phyloP scores from a whole-genome alignment of 2,113 vertebrate species.

The Aplodontia rufa region DNA sequence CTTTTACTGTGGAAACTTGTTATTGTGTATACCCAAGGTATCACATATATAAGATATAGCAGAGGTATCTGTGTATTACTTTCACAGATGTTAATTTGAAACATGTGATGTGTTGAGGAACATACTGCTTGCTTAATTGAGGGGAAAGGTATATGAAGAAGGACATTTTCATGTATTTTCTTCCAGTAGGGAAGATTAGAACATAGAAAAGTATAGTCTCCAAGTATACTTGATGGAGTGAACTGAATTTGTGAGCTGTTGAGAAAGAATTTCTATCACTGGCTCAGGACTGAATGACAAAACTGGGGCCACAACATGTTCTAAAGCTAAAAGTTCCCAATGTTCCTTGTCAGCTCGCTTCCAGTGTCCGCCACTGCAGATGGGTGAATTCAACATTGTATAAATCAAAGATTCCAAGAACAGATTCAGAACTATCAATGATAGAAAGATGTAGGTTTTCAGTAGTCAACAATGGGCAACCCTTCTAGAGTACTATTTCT shows the following conservation, averaged over 20 bases:
- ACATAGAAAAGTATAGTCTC: neutral
- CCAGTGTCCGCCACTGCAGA: neutral
- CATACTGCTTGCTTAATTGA: neutral
- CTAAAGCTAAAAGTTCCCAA: neutral
- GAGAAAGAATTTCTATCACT: neutral
- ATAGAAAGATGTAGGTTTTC: neutral
- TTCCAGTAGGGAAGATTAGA: conserved; percentile 10
- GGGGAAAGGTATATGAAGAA: neutral
- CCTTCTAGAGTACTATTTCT: neutral
- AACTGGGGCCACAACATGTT: neutral
- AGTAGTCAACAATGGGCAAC: neutral
- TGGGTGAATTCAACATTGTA: neutral
- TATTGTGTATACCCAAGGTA: neutral
- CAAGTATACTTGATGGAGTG: neutral
- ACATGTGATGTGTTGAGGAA: neutral
- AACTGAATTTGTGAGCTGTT: neutral
- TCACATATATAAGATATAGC: neutral
- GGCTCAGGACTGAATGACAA: neutral
- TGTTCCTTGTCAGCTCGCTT: neutral
- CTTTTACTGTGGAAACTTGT: neutral
- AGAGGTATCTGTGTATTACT: neutral
- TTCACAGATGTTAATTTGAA: neutral
- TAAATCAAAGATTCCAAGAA: neutral
- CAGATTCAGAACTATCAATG: neutral
- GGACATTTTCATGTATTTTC: neutral